phyloP scores from a whole-genome alignment of 2,888 invertebrate species.

The Teleiodes luculella region DNA sequence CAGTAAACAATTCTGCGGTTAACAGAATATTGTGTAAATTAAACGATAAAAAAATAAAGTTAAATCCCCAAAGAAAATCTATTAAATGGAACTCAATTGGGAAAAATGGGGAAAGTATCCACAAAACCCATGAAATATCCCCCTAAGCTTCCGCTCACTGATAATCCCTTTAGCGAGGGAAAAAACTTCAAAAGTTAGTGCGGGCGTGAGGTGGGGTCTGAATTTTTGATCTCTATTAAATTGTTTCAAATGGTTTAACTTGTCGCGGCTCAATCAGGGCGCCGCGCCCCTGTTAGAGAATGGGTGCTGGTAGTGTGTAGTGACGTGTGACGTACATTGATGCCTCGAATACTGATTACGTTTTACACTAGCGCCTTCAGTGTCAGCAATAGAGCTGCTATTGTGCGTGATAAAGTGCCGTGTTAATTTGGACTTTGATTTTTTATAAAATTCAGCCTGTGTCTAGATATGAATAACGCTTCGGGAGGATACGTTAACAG shows the following conservation, averaged over 20 bases:
- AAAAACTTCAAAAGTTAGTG: conserved; percentile 79
- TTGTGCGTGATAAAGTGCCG: conserved; percentile 3
- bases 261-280: conserved; percentile 78
- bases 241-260: conserved; percentile 80
- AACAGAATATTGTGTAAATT: background rate
- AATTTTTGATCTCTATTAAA: conserved; percentile 80
- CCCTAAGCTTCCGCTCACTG: conserved; percentile 67
- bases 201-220: conserved; percentile 62
- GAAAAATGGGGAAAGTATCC: conserved; percentile 52
- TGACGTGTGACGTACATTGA: conserved; percentile 48
- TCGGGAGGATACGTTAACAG: too few relatives aligned
- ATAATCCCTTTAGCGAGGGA: conserved; percentile 77
- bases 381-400: conserved; percentile 9
- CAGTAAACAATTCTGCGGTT: background rate
- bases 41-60: background rate
- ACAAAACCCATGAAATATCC: conserved; percentile 67
- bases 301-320: conserved; percentile 33
- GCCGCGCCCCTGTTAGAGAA: conserved; percentile 35
- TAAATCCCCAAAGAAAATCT: conserved; percentile 8
- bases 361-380: conserved; percentile 22
- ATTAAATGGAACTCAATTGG: conserved; percentile 34
- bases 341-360: conserved; percentile 51
- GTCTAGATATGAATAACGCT: too few relatives aligned
- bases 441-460: too few relatives aligned
- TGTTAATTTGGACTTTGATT: background rate